Base-by-base conservation (phyloP, 2,797 vertebrate genomes). In the Mustela erminea region DNA sequence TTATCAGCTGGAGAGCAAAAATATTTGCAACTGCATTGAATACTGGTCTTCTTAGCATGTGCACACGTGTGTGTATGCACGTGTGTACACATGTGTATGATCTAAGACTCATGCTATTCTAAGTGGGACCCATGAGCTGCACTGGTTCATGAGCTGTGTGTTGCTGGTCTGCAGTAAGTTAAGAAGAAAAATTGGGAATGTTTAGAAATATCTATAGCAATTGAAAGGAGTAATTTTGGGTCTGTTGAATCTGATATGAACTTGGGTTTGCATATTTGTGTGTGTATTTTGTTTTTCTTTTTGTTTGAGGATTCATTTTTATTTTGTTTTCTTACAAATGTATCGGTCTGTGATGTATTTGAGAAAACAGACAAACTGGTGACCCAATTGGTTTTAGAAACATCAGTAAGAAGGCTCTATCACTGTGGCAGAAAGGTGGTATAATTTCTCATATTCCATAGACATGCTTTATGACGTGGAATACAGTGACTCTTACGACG, bases 271-370 rank as follows among this genome's bases (percentile, higher is more conserved):
- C 4, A 4, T 72, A 43, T 80, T 68, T 78, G 23, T 91, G 35
- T 25, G n/a, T 85, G 12, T 85, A 0, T 72, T 95, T 58, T 77
- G n/a, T 27, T 43, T 96, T 92, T 93, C 18, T 35, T 85, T 43
- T 89, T 2, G 32, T 81, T 74, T 84, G 60, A 83, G 62, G 80
- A 93, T 81, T 93, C 25, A 80, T 21, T 92, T 92, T 94, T 87
- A 70, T 89, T 93, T 14, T 70, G 38, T 41, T 41, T 41, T 41
- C 38, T 43, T 80, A 54, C 32, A 32, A 70, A 87, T 38, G 11
- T 52, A 18, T 87, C 32, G 4, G 35, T 81, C 46, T 92, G 3
- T n/a, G 41, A 78, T 72, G 60, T 35, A 58, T 95, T 56, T 93
- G 38, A n/a, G 80, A 66, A 29, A 74, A 70, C 11, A 78, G n/a